Evolutionary conservation across 2,797 vertebrate genomes (phyloP).

Genomic region (Gobionotothen gibberifrons): DNA sequence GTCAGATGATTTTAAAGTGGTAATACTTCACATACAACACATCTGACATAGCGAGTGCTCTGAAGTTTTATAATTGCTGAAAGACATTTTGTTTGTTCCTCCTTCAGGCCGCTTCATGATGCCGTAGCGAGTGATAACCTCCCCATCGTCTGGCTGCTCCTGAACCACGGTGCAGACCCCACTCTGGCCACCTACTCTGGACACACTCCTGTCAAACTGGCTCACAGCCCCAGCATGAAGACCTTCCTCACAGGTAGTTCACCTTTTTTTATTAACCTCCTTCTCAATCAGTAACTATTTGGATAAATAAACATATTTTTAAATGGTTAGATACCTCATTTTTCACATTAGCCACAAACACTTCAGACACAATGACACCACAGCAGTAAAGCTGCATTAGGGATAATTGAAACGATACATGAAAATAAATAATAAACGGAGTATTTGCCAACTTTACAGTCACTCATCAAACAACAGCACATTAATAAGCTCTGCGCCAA

Average conservation of each 20-base stretch:
- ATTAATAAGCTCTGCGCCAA: conserved; percentile 14
- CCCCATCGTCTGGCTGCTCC: conserved; percentile 94
- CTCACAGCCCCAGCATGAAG: conserved; percentile 94
- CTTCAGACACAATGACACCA: conserved; percentile 19
- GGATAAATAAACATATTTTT: not conserved
- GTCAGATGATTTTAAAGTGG: not conserved
- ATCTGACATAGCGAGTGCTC: too few relatives aligned
- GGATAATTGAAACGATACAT: conserved; percentile 21
- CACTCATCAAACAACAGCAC: conserved; percentile 14
- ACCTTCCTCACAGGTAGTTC: conserved; percentile 91
- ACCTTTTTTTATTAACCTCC: not conserved
- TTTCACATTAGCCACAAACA: conserved; percentile 17
- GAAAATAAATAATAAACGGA: conserved; percentile 26
- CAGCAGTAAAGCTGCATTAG: conserved; percentile 6
- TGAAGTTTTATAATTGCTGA: not conserved
- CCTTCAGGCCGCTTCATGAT: conserved; percentile 93
- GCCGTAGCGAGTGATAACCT: conserved; percentile 97
- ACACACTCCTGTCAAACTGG: conserved; percentile 94
- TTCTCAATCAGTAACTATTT: not conserved
- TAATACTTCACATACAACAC: not conserved
- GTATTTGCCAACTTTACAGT: conserved; percentile 19
- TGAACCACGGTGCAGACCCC: conserved; percentile 96
- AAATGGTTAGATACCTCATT: not conserved
- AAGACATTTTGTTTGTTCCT: not conserved
- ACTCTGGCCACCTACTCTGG: conserved; percentile 98